Base-by-base conservation (phyloP, 2,797 vertebrate genomes). In the Peromyscus melanophrys region DNA sequence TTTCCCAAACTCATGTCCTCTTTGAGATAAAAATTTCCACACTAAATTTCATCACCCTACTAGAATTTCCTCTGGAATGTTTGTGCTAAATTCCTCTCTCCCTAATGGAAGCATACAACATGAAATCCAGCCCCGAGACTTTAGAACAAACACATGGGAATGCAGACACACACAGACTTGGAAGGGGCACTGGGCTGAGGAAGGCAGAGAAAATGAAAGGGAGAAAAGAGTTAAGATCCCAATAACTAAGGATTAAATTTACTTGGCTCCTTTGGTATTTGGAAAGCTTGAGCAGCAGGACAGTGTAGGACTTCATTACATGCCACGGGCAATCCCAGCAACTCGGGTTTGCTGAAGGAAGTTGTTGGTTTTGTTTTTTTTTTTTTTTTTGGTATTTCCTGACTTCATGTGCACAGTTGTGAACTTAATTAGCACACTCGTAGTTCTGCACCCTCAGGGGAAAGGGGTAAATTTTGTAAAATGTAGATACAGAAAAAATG, bases 41-140 rank as follows among this genome's bases (percentile, higher is more conserved):
- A 96, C 80, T 75, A 76, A 95, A 89, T 98, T 97, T 98, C 97
- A 95, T 97, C 94, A 12, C 95, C 91, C 96, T 96, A 11, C 97
- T 98, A 95, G 97, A 97, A 96, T 98, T 98, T 98, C 96, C 95
- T 96, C 93, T 94, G 97, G 97, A 98, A 98, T 97, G 94, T 94
- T 98, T 95, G 95, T 96, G 95, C 84, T 97, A 97, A 97, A 97
- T 97, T 97, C 96, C 92, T 97, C 85, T 96, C 83, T 86, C 96
- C 55, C 34, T 82, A 76, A 96, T 78, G 95, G 96, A 96, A 96
- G 71, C 61, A 85, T 88, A 97, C 91, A 97, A 92, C 63, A 86
- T 71, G 96, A 92, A 95, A 94, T 88, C 80, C 84, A 90, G 65
- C 88, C 95, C 83, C 34, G 87, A 89, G 92, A 94, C 65, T 77